Evolutionary conservation across 2,113 vertebrate species (phyloP), one percentile per base, ranked within the genome.

Genomic region (Columba janthina): DNA sequence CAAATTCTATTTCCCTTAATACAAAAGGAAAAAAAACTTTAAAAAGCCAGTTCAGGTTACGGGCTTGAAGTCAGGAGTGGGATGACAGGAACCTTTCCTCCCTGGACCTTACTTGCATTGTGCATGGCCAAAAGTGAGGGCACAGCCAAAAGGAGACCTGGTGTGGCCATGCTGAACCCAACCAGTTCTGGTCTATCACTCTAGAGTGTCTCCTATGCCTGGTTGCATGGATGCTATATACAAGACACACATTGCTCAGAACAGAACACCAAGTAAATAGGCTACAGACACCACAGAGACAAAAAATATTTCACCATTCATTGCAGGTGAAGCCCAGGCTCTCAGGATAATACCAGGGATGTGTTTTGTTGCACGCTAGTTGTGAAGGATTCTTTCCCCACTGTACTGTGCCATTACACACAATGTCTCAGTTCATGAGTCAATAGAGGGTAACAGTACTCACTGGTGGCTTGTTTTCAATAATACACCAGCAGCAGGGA

Each of bases 201-300:
- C 76, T 69, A 72, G 34, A 76, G 56, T 0, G 0, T 77, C 76
- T 75, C 70, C 86, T 79, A 3, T 50, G 28, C 56, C 88, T 89
- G 71, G 28, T 2, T 81, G 44, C n/a, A 46, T 8, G 36, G 69
- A 75, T 86, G 69, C 65, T 75, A 6, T 69, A 70, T 1, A 36
- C 1, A 2, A 61, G 84, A 92, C 89, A 93, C 65, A 95, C 89
- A 65, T 36, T 72, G 77, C 92, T 96, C 50, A 62, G 83, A 95
- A 90, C 92, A 96, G 70, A 93, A 95, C 86, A 69, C 44, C 54
- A 64, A 53, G 15, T 70, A 21, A 82, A 77, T n/a, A 94, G 93
- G 84, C 80, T 87, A 94, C 84, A 87, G 73, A 97, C 91, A 94
- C 31, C 93, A 96, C 53, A 71, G 58, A 97, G 71, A 97, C 40